A percentile compares a stretch with the other conserved stretches of the same genome.
Conservation (phyloP, 37 sponge, comb jelly and placozoan species). For the Bolinopsis microptera region DNA sequence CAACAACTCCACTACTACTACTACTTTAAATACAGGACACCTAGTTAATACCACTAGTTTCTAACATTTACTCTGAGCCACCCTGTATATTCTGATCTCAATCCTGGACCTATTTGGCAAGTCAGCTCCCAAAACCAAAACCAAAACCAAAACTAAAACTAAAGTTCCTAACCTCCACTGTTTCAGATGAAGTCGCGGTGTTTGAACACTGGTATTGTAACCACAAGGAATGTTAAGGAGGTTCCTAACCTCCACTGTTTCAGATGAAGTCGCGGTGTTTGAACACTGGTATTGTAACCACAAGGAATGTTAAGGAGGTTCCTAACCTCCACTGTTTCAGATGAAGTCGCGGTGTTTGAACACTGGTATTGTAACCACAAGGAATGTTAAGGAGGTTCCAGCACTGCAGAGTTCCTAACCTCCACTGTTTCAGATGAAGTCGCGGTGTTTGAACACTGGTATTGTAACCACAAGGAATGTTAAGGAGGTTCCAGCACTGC, state of each 20-base stretch:
- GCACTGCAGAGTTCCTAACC: neutral
- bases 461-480: slow-evolving; percentile 29
- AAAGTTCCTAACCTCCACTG: too few relatives aligned
- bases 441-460: slow-evolving; percentile 30
- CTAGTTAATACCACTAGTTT: too few relatives aligned
- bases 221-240: neutral
- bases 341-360: neutral
- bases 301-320: neutral
- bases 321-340: neutral
- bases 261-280: neutral
- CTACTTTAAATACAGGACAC: too few relatives aligned
- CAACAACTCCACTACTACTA: too few relatives aligned
- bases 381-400: neutral
- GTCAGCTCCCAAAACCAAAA: too few relatives aligned
- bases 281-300: neutral
- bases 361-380: neutral
- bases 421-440: slow-evolving; percentile 46
- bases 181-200: neutral
- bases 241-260: neutral
- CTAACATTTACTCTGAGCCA: too few relatives aligned
- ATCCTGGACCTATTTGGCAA: too few relatives aligned
- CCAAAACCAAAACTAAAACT: too few relatives aligned
- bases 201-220: neutral
- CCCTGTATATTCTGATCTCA: too few relatives aligned
- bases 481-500: slow-evolving; percentile 32